Base-by-base conservation (phyloP, 2,113 vertebrate species). In the Saccopteryx bilineata region DNA sequence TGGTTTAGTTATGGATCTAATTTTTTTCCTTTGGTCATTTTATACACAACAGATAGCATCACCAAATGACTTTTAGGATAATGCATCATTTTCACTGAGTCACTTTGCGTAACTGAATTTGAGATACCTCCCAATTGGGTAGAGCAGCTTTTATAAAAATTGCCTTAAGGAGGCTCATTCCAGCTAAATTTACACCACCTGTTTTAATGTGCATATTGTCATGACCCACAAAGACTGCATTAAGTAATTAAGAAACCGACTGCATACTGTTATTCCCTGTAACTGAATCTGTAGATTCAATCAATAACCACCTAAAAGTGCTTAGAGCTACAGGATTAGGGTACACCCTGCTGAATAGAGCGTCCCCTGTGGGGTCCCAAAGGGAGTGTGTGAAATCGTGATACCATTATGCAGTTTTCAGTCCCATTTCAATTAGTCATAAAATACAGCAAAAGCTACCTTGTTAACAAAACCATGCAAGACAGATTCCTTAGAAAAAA, bases 221-320 rank as follows among this genome's bases (percentile, higher is more conserved):
- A 66, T 93, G 96, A 94, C 68, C 54, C 74, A 82, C 81, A 79
- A 94, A 91, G 75, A 97, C 93, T 97, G 96, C 97, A 97, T 98
- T 98, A 98, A 96, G 94, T 97, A 97, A 98, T 98, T 97, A 98
- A 86, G 96, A 94, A 91, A 93, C 56, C 76, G 80, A 82, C 26
- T 63, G 79, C 92, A 93, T 65, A 97, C 90, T 97, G 92, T 96
- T 90, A 93, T 95, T 95, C 93, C 31, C 90, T 95, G 82, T 97
- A 98, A 98, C 74, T 78, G 61, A 96, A 96, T 97, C 95, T 95
- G 54, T n/a, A 11, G 11, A 82, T 39, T 79, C 58, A 96, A 96
- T 98, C 97, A 98, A 92, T 97, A 97, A 93, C 7, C 81, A 85
- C 58, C 84, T 90, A 80, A 83, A 96, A 95, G 86, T 94, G 69